Base-by-base conservation (phyloP, 2,113 vertebrate genomes). In the Sporophila hypoxantha region DNA sequence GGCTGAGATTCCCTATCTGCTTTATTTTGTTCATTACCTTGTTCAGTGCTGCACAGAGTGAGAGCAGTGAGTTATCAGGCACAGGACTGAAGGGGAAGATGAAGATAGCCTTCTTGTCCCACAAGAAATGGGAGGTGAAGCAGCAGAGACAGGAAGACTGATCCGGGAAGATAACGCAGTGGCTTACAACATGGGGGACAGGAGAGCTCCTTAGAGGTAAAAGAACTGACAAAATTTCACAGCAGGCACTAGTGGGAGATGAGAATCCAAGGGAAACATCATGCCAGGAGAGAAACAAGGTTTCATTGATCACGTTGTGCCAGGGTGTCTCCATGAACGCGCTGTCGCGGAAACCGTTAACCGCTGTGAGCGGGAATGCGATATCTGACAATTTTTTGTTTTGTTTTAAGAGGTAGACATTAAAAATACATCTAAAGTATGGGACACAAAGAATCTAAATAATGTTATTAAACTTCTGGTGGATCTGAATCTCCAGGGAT, bases 371-470 rank as follows among this genome's bases (percentile, higher is more conserved):
- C 74, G 64, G 46, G 57, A 84, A 69, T 61, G 75, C 5, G 23
- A 10, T 34, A 46, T 60, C 85, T 95, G 96, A 95, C 95, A 95
- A 93, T 36, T 36, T 81, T 92, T 94, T 94, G 73, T 91, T 95
- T 95, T 87, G 80, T 92, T 96, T 95, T 85, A 94, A 96, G 95
- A 95, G 90, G 76, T 71, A 26, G 17, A 25, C 80, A 94, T 97
- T 96, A 97, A 96, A 97, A 96, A 96, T 95, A 95, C 94, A 96
- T 96, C 93, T 96, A 79, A 96, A 15, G 12, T 78, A 37, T 50
- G 50, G 95, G 93, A 80, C 88, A 90, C 85, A 92, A 89, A 86
- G 85, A 85, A 85, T 86, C 93, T 90, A 94, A 92, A 96, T 95
- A 93, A 93, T 44, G 50, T 66, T 91, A 87, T 94, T 93, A 95